Conservation (phyloP, 2,888 invertebrate genomes). For the Apamea sordens region DNA sequence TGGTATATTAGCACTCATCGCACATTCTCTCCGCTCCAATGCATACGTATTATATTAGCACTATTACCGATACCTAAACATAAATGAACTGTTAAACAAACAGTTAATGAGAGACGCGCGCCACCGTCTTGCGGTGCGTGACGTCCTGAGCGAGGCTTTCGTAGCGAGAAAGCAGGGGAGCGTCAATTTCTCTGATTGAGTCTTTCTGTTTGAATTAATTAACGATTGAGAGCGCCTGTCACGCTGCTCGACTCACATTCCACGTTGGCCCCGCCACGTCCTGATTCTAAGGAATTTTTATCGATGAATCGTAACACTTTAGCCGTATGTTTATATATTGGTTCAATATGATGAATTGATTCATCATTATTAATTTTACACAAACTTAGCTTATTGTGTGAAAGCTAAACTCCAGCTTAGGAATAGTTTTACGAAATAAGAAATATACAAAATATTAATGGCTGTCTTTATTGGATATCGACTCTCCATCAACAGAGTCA, state of each 20-base stretch:
- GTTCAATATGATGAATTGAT: background rate
- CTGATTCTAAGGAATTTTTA: slow-evolving; percentile 86
- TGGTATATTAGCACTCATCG: slow-evolving; percentile 47
- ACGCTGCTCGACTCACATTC: slow-evolving; percentile 86
- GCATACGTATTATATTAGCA: slow-evolving; percentile 71
- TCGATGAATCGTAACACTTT: slow-evolving; percentile 82
- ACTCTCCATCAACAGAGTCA: slow-evolving; percentile 5
- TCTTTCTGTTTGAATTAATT: slow-evolving; percentile 89
- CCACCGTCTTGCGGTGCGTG: slow-evolving; percentile 78
- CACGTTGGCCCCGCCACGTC: slow-evolving; percentile 79
- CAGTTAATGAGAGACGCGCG: slow-evolving; percentile 76
- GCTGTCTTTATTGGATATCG: background rate
- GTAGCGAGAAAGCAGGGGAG: slow-evolving; percentile 86
- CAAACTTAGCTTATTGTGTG: background rate
- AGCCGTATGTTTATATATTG: slow-evolving; percentile 44
- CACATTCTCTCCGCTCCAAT: slow-evolving; percentile 53
- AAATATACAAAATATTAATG: slow-evolving; percentile 2
- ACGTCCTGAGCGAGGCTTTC: slow-evolving; percentile 82
- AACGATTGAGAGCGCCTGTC: slow-evolving; percentile 87
- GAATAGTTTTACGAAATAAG: background rate
- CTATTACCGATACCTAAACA: slow-evolving; percentile 70
- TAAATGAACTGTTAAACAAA: slow-evolving; percentile 82
- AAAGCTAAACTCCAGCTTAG: background rate
- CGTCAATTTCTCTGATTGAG: slow-evolving; percentile 89
- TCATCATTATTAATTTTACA: slow-evolving; percentile 3